Conservation (phyloP, 30 jellyfish, hydroid and myxozoan species). For the Phacellophora camtschatica region DNA sequence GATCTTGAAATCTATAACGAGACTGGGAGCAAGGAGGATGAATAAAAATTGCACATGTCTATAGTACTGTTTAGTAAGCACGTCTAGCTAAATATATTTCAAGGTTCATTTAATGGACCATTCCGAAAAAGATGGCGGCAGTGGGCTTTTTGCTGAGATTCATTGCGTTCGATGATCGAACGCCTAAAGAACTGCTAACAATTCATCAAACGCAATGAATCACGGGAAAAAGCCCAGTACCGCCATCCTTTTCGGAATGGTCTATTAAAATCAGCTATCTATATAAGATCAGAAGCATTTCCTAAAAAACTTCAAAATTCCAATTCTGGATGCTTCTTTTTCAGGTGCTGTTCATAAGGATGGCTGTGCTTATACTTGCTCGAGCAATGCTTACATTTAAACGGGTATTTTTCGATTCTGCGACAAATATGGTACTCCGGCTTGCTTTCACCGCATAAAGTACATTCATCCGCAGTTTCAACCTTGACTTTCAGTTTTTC, state of each 20-base stretch:
- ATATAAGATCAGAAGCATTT: no score
- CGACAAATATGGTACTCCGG: background rate
- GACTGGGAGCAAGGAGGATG: no score
- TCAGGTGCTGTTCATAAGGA: background rate
- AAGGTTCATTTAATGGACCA: background rate
- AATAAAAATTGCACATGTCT: no score
- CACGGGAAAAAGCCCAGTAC: no score
- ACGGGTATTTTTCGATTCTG: conserved; percentile 2
- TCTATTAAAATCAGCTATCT: no score
- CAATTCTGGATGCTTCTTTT: background rate
- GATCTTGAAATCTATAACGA: no score
- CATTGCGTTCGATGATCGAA: background rate
- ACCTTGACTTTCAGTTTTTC: background rate
- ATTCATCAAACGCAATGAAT: no score
- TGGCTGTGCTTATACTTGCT: background rate
- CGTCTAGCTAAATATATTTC: no score
- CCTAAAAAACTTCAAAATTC: background rate
- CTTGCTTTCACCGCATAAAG: background rate
- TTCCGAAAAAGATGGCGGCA: background rate
- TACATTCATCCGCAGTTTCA: background rate
- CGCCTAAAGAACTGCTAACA: background rate
- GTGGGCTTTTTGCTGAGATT: background rate
- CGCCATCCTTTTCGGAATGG: no score
- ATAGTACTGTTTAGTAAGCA: no score
- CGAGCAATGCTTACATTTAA: background rate